Evolutionary conservation across 2,113 vertebrate species (phyloP).

Genomic region (Jaculus jaculus): DNA sequence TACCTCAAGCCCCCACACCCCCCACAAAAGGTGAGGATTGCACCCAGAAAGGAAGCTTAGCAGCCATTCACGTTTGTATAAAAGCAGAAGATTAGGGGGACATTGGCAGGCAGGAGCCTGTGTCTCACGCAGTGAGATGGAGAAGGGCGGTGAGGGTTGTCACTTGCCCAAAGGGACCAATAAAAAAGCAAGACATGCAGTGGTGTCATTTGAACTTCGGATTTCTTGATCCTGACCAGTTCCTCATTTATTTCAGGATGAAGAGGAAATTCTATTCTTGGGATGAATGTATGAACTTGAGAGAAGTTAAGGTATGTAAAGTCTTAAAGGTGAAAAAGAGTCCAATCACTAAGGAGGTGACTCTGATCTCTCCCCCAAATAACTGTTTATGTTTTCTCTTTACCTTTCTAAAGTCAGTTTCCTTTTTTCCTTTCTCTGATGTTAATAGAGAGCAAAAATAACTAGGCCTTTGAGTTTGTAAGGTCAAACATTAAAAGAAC

Average conservation of each 20-base stretch:
- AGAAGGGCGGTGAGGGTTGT: not conserved
- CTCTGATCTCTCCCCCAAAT: not conserved
- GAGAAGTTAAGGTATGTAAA: conserved; percentile 99
- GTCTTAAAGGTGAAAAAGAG: not conserved
- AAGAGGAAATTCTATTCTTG: conserved; percentile 99
- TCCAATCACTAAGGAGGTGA: not conserved
- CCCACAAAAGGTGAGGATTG: not conserved
- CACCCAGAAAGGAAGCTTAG: not conserved
- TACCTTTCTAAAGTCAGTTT: not conserved
- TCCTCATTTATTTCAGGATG: conserved; percentile 89
- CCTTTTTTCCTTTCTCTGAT: not conserved
- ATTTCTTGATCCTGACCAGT: not conserved
- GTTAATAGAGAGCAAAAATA: conserved; percentile 44
- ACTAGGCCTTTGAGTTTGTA: not conserved
- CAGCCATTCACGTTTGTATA: not conserved
- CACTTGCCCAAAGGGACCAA: not conserved
- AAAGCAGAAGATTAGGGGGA: not conserved
- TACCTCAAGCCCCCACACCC: too few relatives aligned
- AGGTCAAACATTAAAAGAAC: not conserved
- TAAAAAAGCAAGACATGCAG: not conserved
- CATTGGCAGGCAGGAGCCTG: not conserved
- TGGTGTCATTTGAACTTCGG: not conserved
- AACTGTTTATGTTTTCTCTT: not conserved
- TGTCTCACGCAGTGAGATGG: not conserved
- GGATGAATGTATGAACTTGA: conserved; percentile 99